phyloP scores from a whole-genome alignment of 2,113 vertebrate genomes.

The Mungos mungo region DNA sequence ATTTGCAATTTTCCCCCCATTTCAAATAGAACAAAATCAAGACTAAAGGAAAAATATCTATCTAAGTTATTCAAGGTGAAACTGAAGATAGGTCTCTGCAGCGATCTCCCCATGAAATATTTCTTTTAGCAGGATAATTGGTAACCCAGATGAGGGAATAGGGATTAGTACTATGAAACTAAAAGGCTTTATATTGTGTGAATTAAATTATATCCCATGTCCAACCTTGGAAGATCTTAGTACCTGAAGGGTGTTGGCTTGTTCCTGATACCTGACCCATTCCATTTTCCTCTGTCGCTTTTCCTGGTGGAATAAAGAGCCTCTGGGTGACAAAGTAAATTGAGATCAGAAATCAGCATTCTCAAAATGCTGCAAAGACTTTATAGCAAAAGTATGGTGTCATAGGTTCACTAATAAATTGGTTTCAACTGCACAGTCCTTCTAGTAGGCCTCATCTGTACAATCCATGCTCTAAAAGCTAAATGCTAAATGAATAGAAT shows the following conservation, averaged over 20 bases:
- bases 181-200: slow-evolving; percentile 20
- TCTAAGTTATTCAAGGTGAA: slow-evolving; percentile 44
- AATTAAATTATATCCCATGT: not conserved
- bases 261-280: slow-evolving; percentile 62
- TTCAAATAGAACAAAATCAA: slow-evolving; percentile 54
- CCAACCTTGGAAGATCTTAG: slow-evolving; percentile 15
- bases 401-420: slow-evolving; percentile 17
- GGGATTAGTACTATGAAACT: not conserved
- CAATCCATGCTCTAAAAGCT: slow-evolving; percentile 13
- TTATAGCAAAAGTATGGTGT: slow-evolving; percentile 35
- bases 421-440: not conserved
- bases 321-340: slow-evolving; percentile 75
- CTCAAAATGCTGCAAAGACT: slow-evolving; percentile 20
- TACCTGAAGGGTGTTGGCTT: slow-evolving; percentile 70
- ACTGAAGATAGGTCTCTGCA: not conserved
- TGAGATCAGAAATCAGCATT: slow-evolving; percentile 66
- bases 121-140: slow-evolving; percentile 34
- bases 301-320: slow-evolving; percentile 78
- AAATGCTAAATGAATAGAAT: slow-evolving; percentile 44
- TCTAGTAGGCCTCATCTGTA: not conserved
- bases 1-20: not conserved
- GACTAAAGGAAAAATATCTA: not conserved
- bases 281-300: slow-evolving; percentile 71
- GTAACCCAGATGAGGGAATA: not conserved
- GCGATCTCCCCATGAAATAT: not conserved